Evolutionary conservation across 2,888 invertebrate species (phyloP), one percentile per base, ranked within the genome.

Genomic region (Drosophila mulleri): DNA sequence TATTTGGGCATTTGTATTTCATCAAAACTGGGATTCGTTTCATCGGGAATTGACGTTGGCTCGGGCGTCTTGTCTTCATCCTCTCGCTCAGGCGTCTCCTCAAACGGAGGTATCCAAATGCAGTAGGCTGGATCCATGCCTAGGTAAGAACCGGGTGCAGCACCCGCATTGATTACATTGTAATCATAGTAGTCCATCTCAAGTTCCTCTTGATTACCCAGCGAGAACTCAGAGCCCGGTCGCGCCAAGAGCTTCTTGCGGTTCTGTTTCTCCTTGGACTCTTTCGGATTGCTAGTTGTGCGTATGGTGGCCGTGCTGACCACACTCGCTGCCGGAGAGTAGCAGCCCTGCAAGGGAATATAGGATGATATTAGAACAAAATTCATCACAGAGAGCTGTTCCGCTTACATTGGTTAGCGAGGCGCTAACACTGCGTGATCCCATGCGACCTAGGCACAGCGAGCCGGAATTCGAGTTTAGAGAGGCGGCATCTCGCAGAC

Each of bases 111-210:
- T 77, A 97, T 97, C 97, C 97, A 97, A 0, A 97, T 96, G 52
- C 97, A 93, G 91, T 97, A 97, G 0, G 97, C 97, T 1, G 97
- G 97, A 92, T 97, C 97, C 97, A 97, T 97, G 54, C 97, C 97
- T 66, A 97, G 93, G 89, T 97, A 97, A 0, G 97, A 97, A 23
- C 97, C 97, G 2, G 97, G 97, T 16, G 96, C 97, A 11, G 96
- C 96, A 70, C 96, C 96, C 1, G 95, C 95, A 90, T 97, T 97
- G 57, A 96, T 95, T 9, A 97, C 97, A 93, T 97, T 97, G 87
- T 97, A 97, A 91, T 97, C 97, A 90, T 97, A 97, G 89, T 97
- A 97, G 91, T 97, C 97, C 76, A 97, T 94, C 92, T 97, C 97
- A 88, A 97, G 94, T 88, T 97, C 97, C 52, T 94, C 94, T 56